Base-by-base conservation (phyloP, 2,888 invertebrate species). In the Platynereis dumerilii region DNA sequence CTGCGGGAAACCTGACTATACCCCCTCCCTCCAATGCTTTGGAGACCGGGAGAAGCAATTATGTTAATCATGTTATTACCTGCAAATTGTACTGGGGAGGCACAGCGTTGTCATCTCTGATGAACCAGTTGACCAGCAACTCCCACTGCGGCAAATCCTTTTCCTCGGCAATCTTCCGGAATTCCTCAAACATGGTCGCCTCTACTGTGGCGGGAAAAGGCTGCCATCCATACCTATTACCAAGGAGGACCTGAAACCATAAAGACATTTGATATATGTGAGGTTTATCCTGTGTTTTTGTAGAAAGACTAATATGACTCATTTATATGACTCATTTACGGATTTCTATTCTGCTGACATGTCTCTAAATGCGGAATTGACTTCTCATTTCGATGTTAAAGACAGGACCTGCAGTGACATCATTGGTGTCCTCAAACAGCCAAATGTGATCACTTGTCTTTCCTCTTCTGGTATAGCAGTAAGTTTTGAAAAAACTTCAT, bases 141-240 rank as follows among this genome's bases (percentile, higher is more conserved):
- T 29, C 26, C 27, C 24, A 26, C 2, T 28, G n/a, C 7, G 52
- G 52, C 17, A n/a, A n/a, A 7, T 73, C 69, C n/a, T 63, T 64
- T 12, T 72, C 60, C 5, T 74, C 60, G 10, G 68, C 66, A 15
- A 72, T 58, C 24, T 65, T 63, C 2, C 63, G 64, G 54, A 74
- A 69, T 24, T 60, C 48, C 28, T 78, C 71, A 69, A 77, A 81
- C 64, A 78, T 76, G 2, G 69, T 60, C 10, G 72, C 69, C 0
- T 64, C 63, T 10, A 82, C 69, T 48, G 73, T 71, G 26, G 66
- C 65, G 2, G 80, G 79, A 20, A 81, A 74, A 2, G 80, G 79
- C 26, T 78, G 74, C 65, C 76, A 78, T 0, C 82, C 82, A 72
- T 82, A 82, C 17, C 81, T 71, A 62, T 80, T 71, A 12, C 82